Evolutionary conservation across 2,113 vertebrate species (phyloP).

Genomic region (Callaeas wilsoni): DNA sequence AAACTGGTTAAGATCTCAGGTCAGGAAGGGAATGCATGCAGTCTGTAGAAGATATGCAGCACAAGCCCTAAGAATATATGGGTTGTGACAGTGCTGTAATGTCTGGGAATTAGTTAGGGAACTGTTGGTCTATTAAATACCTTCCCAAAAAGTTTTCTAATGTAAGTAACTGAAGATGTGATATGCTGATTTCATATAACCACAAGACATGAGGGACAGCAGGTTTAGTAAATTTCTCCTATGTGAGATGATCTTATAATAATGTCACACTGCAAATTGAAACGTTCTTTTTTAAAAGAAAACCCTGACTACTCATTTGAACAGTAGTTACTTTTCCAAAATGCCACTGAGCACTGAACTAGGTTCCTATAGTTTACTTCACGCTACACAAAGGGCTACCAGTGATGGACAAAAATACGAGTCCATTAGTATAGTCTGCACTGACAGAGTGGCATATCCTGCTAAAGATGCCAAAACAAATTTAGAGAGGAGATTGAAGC

Average conservation of each 20-base stretch:
- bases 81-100: neutral
- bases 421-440: neutral
- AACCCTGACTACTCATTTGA: neutral
- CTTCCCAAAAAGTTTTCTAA: neutral
- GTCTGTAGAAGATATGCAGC: neutral
- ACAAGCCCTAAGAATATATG: neutral
- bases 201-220: neutral
- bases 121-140: neutral
- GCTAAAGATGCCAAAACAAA: neutral
- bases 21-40: neutral
- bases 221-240: neutral
- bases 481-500: neutral
- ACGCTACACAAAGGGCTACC: neutral
- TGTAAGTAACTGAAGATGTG: neutral
- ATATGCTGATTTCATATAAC: neutral
- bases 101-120: neutral
- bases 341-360: neutral
- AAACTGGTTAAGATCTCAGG: constrained; percentile 24
- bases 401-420: neutral
- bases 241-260: neutral
- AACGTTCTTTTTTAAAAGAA: neutral
- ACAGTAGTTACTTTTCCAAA: neutral
- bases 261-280: neutral
- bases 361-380: neutral
- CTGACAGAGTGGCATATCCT: neutral